These are phyloP conservation scores for Gnatocerus cornutus DNA, from an alignment of 2,888 invertebrate genomes.

Conservation along the genomic window DNA sequence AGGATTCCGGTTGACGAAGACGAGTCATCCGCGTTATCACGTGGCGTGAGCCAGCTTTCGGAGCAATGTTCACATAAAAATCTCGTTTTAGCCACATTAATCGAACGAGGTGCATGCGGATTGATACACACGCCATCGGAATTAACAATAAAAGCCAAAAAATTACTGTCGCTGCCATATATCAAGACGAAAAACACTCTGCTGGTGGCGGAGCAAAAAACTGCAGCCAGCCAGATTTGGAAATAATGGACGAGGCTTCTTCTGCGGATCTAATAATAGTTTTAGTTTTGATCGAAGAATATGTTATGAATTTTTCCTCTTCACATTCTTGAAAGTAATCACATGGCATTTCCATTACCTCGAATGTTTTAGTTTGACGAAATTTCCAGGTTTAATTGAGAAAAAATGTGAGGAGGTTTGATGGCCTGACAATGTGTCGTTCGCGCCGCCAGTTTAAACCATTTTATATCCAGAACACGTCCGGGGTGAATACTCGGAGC, in stretches of 20 bases:
- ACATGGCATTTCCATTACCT: no score
- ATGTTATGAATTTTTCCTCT: no score
- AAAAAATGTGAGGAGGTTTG: no score
- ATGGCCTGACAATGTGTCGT: constrained; percentile 50
- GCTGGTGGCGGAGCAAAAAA: constrained; percentile 11
- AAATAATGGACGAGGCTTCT: constrained; percentile 6
- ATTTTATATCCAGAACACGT: constrained; percentile 54
- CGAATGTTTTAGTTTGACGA: no score
- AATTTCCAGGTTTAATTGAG: no score
- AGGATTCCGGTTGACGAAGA: constrained; percentile 43
- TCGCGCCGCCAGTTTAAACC: constrained; percentile 45
- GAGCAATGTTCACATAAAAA: constrained; percentile 65
- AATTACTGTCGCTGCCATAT: constrained; percentile 41
- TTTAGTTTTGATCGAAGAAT: background rate
- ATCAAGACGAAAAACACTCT: constrained; percentile 13
- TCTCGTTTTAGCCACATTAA: constrained; percentile 61
- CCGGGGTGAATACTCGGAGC: constrained; percentile 55
- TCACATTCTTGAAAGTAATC: no score
- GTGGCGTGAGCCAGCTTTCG: constrained; percentile 58
- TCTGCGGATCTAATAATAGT: background rate
- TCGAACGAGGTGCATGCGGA: constrained; percentile 55
- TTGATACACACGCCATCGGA: constrained; percentile 53
- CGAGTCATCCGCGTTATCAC: constrained; percentile 55
- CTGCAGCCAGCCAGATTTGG: background rate
- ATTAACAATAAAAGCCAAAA: constrained; percentile 61